Evolutionary conservation across 2,113 vertebrate genomes (phyloP).

Genomic region (Polyodon spathula): DNA sequence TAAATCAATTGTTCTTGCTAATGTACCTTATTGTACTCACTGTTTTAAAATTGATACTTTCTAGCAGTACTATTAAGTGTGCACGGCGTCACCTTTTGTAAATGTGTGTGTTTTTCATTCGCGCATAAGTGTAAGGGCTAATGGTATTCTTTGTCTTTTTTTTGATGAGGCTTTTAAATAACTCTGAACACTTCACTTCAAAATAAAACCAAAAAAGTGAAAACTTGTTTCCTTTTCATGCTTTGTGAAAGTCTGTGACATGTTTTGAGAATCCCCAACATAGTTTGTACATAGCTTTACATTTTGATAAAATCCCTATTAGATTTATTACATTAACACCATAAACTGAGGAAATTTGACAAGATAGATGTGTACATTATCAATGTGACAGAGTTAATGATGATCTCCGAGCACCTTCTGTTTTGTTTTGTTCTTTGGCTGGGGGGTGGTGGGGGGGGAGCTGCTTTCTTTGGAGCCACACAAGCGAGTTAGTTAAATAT

Average conservation of each 20-base stretch:
- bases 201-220: too few species aligned
- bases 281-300: conserved; percentile 26
- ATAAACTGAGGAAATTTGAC: conserved; percentile 90
- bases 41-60: conserved; percentile 15
- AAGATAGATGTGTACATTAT: conserved; percentile 99
- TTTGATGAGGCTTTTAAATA: too few species aligned
- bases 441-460: conserved; percentile 28
- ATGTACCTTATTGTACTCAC: conserved; percentile 5
- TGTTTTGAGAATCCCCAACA: neutral
- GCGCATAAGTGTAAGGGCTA: too few species aligned
- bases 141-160: too few species aligned
- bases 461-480: conserved; percentile 20
- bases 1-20: conserved; percentile 38
- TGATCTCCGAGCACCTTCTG: conserved; percentile 98
- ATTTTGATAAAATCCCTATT: conserved; percentile 67
- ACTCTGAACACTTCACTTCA: too few species aligned
- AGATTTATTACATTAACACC: conserved; percentile 92
- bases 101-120: too few species aligned
- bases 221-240: too few species aligned
- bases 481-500: conserved; percentile 73
- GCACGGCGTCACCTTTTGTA: too few species aligned
- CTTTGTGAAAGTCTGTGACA: too few species aligned
- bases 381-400: conserved; percentile 99
- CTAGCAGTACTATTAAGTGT: conserved; percentile 22
- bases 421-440: conserved; percentile 61